Conservation (phyloP, 2,797 vertebrate genomes). For the Gastrophryne carolinensis region DNA sequence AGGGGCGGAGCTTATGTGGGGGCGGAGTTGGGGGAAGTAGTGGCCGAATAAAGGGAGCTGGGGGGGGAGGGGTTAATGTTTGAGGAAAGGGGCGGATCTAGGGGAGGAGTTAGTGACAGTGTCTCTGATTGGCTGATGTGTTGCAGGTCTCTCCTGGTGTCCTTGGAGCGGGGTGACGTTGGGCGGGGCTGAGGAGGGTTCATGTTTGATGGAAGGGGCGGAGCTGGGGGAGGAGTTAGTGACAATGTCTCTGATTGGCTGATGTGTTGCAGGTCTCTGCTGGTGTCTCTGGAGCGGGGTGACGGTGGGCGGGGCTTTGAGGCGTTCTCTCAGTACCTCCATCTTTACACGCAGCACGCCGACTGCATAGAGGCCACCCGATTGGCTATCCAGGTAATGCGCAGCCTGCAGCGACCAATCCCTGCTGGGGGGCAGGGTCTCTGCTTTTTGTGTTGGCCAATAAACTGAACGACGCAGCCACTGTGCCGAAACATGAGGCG, state of each 20-base stretch:
- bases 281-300: slow-evolving; percentile 77
- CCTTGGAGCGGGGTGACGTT: no score
- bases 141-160: no score
- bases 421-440: neutral
- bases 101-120: neutral
- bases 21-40: neutral
- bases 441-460: neutral
- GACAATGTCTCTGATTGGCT: neutral
- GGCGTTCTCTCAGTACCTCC: slow-evolving; percentile 75
- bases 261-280: slow-evolving; percentile 67
- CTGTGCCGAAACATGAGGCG: no score
- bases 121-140: no score
- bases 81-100: neutral
- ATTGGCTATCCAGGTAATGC: slow-evolving; percentile 66
- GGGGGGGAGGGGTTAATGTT: neutral
- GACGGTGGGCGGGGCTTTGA: slow-evolving; percentile 76
- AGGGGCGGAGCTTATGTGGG: neutral
- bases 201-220: no score
- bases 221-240: no score
- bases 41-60: neutral
- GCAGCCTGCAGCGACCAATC: no score
- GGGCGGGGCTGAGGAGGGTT: no score
- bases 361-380: slow-evolving; percentile 80
- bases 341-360: slow-evolving; percentile 76
- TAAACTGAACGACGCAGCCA: no score